phyloP scores from a whole-genome alignment of 37 sponge, comb jelly and placozoan species.

The Beroe ovata region DNA sequence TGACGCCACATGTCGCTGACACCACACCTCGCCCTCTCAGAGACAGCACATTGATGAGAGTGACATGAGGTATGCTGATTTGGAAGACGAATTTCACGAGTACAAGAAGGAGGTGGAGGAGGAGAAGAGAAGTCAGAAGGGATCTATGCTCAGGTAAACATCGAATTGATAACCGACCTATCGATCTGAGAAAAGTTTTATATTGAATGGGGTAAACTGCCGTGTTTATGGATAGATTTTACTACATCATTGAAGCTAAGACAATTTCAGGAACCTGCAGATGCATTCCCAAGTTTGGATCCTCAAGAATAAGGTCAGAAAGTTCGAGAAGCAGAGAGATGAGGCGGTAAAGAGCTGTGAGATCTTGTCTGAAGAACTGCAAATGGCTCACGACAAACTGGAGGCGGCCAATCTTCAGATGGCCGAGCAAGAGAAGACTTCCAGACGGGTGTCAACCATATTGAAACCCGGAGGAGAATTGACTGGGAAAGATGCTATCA shows the following conservation, averaged over 20 bases:
- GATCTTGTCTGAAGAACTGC: constrained; percentile 18
- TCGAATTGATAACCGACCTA: too few relatives aligned
- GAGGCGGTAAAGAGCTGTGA: not conserved
- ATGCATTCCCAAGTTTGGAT: constrained; percentile 64
- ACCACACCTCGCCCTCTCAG: not conserved
- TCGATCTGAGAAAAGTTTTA: too few relatives aligned
- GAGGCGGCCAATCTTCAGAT: constrained; percentile 41
- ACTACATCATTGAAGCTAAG: too few relatives aligned
- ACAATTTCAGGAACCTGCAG: constrained; percentile 30
- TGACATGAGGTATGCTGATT: constrained; percentile 37
- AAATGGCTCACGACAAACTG: constrained; percentile 43
- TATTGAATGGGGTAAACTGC: too few relatives aligned
- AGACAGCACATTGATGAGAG: not conserved
- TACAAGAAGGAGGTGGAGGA: constrained; percentile 60
- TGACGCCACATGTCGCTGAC: not conserved
- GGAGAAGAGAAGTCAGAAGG: constrained; percentile 1
- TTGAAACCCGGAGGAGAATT: constrained; percentile 17
- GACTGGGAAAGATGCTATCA: constrained; percentile 57
- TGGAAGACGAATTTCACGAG: constrained; percentile 52
- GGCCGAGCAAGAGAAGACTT: constrained; percentile 36
- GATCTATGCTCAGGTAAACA: constrained; percentile 18
- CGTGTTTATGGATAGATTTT: too few relatives aligned
- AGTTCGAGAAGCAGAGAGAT: constrained; percentile 41
- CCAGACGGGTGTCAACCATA: constrained; percentile 26
- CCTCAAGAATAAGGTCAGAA: constrained; percentile 19